Conservation (phyloP, 2,797 vertebrate genomes). For the Malacoraja senta region DNA sequence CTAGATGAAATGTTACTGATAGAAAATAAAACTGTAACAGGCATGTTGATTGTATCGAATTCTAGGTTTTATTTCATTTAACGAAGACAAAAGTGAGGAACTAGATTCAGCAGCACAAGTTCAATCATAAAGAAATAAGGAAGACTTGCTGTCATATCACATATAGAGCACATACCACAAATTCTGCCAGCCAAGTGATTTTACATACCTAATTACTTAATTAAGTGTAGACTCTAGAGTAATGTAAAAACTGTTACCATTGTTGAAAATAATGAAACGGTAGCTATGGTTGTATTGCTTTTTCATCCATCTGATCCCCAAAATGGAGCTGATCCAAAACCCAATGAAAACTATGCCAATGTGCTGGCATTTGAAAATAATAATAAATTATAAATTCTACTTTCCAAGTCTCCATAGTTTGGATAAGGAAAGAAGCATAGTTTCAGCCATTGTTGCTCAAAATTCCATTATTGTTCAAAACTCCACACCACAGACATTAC, state of each 20-base stretch:
- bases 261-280: neutral
- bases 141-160: neutral
- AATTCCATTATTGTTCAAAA: neutral
- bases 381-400: neutral
- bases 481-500: no score
- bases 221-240: neutral
- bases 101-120: neutral
- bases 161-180: neutral
- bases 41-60: no score
- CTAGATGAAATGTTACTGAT: neutral
- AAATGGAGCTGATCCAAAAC: neutral
- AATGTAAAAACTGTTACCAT: neutral
- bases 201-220: neutral
- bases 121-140: neutral
- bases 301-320: neutral
- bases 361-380: neutral
- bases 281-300: neutral
- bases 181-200: neutral
- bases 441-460: neutral
- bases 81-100: neutral
- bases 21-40: neutral
- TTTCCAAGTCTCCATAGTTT: neutral
- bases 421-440: neutral
- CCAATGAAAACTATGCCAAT: neutral
- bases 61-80: neutral